Evolutionary conservation across 2,797 vertebrate genomes (phyloP).

Genomic region (Mormyrops attenuatus): DNA sequence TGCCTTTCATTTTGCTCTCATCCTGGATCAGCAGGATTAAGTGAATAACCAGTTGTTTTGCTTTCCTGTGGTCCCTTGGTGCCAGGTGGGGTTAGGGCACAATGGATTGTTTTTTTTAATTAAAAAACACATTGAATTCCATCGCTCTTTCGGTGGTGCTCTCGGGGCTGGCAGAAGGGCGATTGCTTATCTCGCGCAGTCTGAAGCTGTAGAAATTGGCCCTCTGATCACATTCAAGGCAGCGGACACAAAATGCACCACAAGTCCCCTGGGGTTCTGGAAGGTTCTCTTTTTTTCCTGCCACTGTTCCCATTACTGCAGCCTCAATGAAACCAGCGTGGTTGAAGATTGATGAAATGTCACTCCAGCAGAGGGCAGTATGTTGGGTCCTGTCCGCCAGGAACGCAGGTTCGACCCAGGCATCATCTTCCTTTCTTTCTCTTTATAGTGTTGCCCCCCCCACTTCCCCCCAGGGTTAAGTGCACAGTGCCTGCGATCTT

Average conservation of each 20-base stretch:
- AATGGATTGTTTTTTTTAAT: background rate
- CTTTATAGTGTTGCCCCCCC: background rate
- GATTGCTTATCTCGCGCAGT: background rate
- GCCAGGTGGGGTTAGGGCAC: background rate
- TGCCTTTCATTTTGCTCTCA: background rate
- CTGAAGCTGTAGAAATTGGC: background rate
- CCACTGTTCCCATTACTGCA: slow-evolving; percentile 3
- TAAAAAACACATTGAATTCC: background rate
- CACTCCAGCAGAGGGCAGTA: background rate
- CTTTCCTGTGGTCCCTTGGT: background rate
- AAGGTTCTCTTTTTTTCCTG: slow-evolving; percentile 23
- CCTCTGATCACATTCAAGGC: background rate
- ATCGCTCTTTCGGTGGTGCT: background rate
- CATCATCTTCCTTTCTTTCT: background rate
- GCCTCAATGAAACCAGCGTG: slow-evolving; percentile 27
- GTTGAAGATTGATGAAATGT: slow-evolving; percentile 20
- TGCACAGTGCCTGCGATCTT: background rate
- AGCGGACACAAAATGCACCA: background rate
- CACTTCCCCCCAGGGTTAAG: background rate
- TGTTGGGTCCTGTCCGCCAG: background rate
- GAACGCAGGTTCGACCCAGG: background rate
- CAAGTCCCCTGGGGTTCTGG: background rate
- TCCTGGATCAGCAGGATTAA: background rate
- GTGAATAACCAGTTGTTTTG: background rate
- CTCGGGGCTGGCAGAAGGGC: background rate